Conservation (phyloP, 2,797 vertebrate genomes). For the Gymnocypris eckloni region DNA sequence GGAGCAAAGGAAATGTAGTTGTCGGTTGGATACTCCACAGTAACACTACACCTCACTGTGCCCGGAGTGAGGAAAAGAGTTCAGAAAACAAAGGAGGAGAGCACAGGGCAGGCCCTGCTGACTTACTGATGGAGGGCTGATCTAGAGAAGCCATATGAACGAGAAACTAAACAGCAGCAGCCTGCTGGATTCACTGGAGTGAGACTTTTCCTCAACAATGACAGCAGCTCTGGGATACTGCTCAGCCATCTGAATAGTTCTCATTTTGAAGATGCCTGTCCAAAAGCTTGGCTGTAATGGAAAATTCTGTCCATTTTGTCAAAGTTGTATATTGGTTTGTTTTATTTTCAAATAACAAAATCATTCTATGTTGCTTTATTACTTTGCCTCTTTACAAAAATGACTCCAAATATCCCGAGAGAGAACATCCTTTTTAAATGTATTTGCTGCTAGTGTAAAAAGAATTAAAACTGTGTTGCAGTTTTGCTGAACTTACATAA, state of each 20-base stretch:
- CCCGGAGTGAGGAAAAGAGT: constrained; percentile 5
- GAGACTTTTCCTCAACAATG: constrained; percentile 68
- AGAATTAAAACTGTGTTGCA: background rate
- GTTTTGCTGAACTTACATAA: background rate
- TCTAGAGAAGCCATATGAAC: constrained; percentile 58
- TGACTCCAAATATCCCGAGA: background rate
- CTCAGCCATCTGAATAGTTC: constrained; percentile 66
- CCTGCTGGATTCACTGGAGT: constrained; percentile 69
- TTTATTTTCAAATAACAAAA: background rate
- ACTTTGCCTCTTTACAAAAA: background rate
- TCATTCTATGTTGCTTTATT: background rate
- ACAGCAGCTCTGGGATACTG: constrained; percentile 64
- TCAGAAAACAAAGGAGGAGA: constrained; percentile 44
- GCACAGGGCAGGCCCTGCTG: constrained; percentile 24
- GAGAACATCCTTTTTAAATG: background rate
- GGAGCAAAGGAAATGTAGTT: background rate
- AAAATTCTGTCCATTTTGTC: background rate
- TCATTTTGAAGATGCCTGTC: constrained; percentile 62
- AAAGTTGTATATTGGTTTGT: background rate
- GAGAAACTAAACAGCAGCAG: constrained; percentile 68
- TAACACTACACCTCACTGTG: background rate
- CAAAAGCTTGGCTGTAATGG: background rate
- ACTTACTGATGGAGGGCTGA: constrained; percentile 65
- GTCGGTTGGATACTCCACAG: background rate
- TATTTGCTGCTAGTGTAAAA: background rate